Evolutionary conservation across 2,888 invertebrate species (phyloP).

Genomic region (Clusia tigrina): DNA sequence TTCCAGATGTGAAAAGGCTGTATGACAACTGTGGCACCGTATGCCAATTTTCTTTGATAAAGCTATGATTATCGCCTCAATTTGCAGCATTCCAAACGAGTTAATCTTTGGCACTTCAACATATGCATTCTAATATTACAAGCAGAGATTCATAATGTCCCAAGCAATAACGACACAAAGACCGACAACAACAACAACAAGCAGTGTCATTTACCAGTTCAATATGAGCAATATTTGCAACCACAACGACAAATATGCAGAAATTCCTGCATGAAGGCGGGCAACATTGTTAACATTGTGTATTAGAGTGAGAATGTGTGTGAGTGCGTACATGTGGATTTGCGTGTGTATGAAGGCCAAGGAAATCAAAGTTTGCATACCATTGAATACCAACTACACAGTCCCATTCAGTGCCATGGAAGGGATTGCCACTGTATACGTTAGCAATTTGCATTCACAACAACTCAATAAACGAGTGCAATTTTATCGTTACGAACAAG

Average conservation of each 20-base stretch:
- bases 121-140: slow-evolving; percentile 45
- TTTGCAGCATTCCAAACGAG: slow-evolving; percentile 38
- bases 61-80: slow-evolving; percentile 3
- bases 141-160: background rate
- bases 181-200: background rate
- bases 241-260: slow-evolving; percentile 14
- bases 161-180: background rate
- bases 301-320: background rate
- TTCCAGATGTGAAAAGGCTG: too few species aligned
- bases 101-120: slow-evolving; percentile 48
- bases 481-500: slow-evolving; percentile 56
- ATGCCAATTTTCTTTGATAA: too few species aligned
- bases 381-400: slow-evolving; percentile 15
- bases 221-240: slow-evolving; percentile 28
- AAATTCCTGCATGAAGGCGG: too few species aligned
- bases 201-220: slow-evolving; percentile 30
- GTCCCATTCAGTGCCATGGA: background rate
- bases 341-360: slow-evolving; percentile 9
- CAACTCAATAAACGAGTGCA: slow-evolving; percentile 57
- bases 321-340: background rate
- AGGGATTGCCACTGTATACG: background rate
- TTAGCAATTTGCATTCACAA: slow-evolving; percentile 22
- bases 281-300: too few species aligned
- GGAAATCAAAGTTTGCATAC: slow-evolving; percentile 35
- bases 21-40: too few species aligned